phyloP scores from a whole-genome alignment of 2,113 vertebrate genomes.

The Heteronetta atricapilla region DNA sequence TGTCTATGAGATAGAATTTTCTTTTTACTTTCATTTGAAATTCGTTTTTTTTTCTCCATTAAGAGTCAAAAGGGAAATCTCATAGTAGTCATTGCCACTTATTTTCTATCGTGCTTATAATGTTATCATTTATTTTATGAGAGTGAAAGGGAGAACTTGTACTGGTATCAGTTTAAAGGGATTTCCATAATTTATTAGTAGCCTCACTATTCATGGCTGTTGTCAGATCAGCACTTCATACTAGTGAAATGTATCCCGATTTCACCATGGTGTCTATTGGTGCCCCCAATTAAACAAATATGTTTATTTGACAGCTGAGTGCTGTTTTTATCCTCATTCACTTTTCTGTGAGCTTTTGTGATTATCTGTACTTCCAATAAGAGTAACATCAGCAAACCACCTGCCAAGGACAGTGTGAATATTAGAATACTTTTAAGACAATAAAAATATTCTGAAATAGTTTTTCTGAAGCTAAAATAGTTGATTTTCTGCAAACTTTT shows the following conservation, averaged over 20 bases:
- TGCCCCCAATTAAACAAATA: neutral
- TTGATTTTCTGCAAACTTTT: neutral
- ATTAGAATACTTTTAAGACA: neutral
- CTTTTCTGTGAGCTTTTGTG: neutral
- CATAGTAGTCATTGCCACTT: neutral
- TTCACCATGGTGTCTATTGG: neutral
- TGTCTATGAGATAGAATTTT: neutral
- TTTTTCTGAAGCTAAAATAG: neutral
- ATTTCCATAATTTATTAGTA: neutral
- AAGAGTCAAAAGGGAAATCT: neutral
- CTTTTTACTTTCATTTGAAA: neutral
- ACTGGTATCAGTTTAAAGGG: neutral
- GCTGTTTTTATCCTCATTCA: neutral
- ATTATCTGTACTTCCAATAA: neutral
- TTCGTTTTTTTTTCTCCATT: neutral
- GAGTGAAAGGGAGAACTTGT: neutral
- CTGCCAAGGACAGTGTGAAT: neutral
- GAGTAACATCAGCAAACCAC: neutral
- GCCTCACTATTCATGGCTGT: neutral
- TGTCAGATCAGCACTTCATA: neutral
- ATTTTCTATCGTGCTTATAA: neutral
- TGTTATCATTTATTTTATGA: neutral
- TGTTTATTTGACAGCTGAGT: neutral
- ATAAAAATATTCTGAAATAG: neutral
- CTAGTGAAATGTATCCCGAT: neutral